Conservation (phyloP, 2,113 vertebrate genomes). For the Brachypteracias leptosomus region DNA sequence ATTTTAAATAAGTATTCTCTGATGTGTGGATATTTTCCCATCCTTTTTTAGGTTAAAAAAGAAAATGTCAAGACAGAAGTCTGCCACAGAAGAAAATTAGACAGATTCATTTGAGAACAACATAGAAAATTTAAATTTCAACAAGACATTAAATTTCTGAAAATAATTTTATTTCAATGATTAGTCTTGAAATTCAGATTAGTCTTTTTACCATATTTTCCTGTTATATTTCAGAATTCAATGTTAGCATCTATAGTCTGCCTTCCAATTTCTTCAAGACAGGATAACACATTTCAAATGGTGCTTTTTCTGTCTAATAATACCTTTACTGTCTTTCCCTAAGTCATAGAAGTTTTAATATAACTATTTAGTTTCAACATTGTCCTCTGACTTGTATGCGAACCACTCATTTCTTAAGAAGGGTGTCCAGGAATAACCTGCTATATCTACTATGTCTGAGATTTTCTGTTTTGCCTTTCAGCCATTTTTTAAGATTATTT, state of each 20-base stretch:
- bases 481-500: not conserved
- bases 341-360: not conserved
- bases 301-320: not conserved
- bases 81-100: not conserved
- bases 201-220: not conserved
- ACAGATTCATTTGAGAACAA: not conserved
- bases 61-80: not conserved
- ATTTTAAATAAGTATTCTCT: not conserved
- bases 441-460: not conserved
- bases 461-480: not conserved
- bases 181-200: not conserved
- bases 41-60: not conserved
- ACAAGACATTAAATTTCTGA: not conserved
- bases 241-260: not conserved
- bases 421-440: not conserved
- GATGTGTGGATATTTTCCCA: not conserved
- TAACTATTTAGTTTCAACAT: not conserved
- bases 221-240: not conserved
- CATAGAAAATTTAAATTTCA: not conserved
- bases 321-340: not conserved
- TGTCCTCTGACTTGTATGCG: not conserved
- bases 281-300: not conserved
- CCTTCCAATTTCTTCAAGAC: not conserved
- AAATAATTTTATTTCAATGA: not conserved
- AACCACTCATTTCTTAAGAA: not conserved